phyloP scores from a whole-genome alignment of 1,140 invertebrate genomes.

The Chironomus striatipennis region DNA sequence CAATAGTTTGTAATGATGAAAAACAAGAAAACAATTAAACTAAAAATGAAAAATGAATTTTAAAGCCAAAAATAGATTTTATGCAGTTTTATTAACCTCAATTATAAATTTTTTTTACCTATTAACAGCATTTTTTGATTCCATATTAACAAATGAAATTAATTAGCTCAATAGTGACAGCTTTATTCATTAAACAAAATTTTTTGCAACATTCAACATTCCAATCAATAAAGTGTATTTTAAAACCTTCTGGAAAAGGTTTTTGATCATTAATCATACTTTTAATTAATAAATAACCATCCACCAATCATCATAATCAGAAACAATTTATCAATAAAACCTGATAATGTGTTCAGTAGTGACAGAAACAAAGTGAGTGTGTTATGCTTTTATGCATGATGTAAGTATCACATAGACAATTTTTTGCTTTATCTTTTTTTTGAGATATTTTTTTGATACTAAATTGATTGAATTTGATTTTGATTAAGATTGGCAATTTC shows the following conservation, averaged over 20 bases:
- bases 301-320: neutral
- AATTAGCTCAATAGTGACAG: neutral
- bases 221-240: neutral
- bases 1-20: constrained; percentile 8
- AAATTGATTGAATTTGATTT: too few relatives aligned
- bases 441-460: neutral
- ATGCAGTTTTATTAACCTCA: constrained; percentile 1
- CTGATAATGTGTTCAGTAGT: neutral
- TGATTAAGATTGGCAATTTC: too few relatives aligned
- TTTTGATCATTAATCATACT: neutral
- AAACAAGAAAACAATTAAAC: constrained; percentile 14
- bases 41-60: neutral
- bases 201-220: neutral
- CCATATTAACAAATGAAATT: neutral
- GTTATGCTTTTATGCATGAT: constrained; percentile 3
- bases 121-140: constrained; percentile 8
- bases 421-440: neutral
- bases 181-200: neutral
- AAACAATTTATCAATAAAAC: too few relatives aligned
- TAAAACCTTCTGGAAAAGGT: neutral
- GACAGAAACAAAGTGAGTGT: neutral
- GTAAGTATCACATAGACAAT: neutral
- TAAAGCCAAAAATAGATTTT: constrained; percentile 1
- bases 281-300: neutral
- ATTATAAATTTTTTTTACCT: neutral